These are phyloP conservation scores for Heterodera schachtii DNA, from an alignment of 1,140 invertebrate species.

Conservation along the genomic window DNA sequence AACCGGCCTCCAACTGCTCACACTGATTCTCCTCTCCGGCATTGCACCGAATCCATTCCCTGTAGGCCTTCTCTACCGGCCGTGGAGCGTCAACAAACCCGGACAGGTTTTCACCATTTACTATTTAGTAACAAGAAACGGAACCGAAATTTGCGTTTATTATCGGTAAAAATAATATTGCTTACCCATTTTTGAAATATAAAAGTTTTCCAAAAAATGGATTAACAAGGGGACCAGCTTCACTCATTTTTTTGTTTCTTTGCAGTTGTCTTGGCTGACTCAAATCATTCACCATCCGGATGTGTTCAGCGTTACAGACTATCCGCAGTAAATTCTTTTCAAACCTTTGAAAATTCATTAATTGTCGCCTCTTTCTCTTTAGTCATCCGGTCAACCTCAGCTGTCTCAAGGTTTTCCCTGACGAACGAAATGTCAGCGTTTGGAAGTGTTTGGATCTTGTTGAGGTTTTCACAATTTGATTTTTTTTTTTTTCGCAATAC, in stretches of 20 bases:
- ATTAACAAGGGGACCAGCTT: too few relatives aligned
- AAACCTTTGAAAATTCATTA: too few relatives aligned
- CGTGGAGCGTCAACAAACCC: conserved; percentile 40
- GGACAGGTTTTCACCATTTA: conserved; percentile 30
- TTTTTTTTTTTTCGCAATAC: conserved; percentile 66
- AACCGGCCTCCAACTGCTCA: conserved; percentile 73
- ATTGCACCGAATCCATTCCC: conserved; percentile 35
- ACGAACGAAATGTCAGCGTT: conserved; percentile 75
- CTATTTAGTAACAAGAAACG: too few relatives aligned
- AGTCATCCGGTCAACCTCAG: conserved; percentile 80
- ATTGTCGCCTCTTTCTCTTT: too few relatives aligned
- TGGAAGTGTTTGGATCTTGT: conserved; percentile 90
- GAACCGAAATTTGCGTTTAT: too few relatives aligned
- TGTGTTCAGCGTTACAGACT: conserved; percentile 89
- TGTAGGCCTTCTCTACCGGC: conserved; percentile 24
- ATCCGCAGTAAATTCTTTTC: conserved; percentile 71
- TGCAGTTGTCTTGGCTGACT: conserved; percentile 73
- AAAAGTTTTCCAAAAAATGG: too few relatives aligned
- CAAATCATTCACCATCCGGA: conserved; percentile 82
- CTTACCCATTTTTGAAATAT: too few relatives aligned
- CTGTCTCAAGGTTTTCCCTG: conserved; percentile 79
- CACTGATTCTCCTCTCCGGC: conserved; percentile 29
- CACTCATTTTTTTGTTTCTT: conserved; percentile 1
- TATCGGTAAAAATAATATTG: too few relatives aligned
- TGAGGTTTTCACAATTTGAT: conserved; percentile 70